These are phyloP conservation scores for Latheticus oryzae DNA, from an alignment of 2,888 invertebrate species.

Conservation along the genomic window DNA sequence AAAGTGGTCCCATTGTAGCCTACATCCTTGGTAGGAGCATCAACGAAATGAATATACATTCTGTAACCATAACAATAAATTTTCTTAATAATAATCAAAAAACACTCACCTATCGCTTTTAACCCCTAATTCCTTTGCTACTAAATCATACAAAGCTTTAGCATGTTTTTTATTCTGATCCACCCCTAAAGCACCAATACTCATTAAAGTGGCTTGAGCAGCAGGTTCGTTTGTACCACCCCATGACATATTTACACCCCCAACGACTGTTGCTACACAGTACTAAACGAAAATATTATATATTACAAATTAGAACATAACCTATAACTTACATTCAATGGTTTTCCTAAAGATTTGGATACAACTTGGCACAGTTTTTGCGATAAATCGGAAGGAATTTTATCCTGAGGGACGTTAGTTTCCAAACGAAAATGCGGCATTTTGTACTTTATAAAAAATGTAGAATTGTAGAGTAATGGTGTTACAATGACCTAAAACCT, in stretches of 20 bases:
- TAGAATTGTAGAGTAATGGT: too few relatives aligned
- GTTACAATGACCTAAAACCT: too few relatives aligned
- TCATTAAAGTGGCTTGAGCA: slow-evolving; percentile 73
- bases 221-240: slow-evolving; percentile 74
- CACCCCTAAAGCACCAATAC: slow-evolving; percentile 75
- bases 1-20: slow-evolving; percentile 77
- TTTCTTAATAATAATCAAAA: not conserved
- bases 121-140: slow-evolving; percentile 71
- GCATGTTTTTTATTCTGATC: slow-evolving; percentile 76
- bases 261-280: slow-evolving; percentile 71
- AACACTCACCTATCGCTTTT: slow-evolving; percentile 68
- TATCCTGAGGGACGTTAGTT: slow-evolving; percentile 71
- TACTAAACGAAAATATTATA: slow-evolving; percentile 69
- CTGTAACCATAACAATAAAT: slow-evolving; percentile 64
- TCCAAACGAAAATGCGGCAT: slow-evolving; percentile 76
- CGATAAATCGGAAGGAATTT: slow-evolving; percentile 71
- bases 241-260: slow-evolving; percentile 73
- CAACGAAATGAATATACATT: slow-evolving; percentile 75
- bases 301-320: too few relatives aligned
- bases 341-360: slow-evolving; percentile 73
- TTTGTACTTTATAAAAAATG: slow-evolving; percentile 1
- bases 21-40: slow-evolving; percentile 71
- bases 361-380: slow-evolving; percentile 69
- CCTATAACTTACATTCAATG: slow-evolving; percentile 68
- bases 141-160: slow-evolving; percentile 70